Evolutionary conservation across 2,797 vertebrate genomes (phyloP).

Genomic region (Tympanoctomys barrerae): DNA sequence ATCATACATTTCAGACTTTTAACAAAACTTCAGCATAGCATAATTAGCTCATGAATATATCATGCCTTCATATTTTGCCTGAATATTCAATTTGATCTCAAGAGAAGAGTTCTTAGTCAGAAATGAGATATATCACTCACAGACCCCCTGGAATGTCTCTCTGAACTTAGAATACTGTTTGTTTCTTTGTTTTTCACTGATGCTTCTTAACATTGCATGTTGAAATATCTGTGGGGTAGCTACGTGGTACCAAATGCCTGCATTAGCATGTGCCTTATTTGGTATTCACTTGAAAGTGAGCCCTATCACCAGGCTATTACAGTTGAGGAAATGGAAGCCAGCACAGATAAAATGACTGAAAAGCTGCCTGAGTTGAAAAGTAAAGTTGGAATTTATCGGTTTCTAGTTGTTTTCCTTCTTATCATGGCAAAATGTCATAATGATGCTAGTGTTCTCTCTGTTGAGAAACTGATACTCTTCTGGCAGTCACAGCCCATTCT

Average conservation of each 20-base stretch:
- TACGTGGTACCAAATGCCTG: neutral
- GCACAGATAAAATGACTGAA: conserved; percentile 15
- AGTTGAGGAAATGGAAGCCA: conserved; percentile 4
- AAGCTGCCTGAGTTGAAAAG: conserved; percentile 11
- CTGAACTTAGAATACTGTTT: conserved; percentile 60
- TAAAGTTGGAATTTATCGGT: neutral
- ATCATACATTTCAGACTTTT: neutral
- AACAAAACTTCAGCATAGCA: conserved; percentile 43
- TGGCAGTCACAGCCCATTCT: neutral
- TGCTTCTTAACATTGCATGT: neutral
- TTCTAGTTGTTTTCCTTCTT: neutral
- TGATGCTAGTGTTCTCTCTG: neutral
- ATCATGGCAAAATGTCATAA: neutral
- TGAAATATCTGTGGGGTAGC: neutral
- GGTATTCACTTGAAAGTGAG: neutral
- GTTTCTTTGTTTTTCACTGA: conserved; percentile 8
- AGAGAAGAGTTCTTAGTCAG: conserved; percentile 6
- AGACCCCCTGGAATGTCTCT: conserved; percentile 25
- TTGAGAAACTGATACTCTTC: neutral
- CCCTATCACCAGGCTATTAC: neutral
- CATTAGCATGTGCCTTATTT: neutral
- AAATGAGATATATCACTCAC: conserved; percentile 35
- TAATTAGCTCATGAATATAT: conserved; percentile 70
- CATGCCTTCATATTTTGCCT: conserved; percentile 57
- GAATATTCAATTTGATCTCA: conserved; percentile 53